Base-by-base conservation (phyloP, 2,797 vertebrate genomes). In the Peromyscus attwateri region DNA sequence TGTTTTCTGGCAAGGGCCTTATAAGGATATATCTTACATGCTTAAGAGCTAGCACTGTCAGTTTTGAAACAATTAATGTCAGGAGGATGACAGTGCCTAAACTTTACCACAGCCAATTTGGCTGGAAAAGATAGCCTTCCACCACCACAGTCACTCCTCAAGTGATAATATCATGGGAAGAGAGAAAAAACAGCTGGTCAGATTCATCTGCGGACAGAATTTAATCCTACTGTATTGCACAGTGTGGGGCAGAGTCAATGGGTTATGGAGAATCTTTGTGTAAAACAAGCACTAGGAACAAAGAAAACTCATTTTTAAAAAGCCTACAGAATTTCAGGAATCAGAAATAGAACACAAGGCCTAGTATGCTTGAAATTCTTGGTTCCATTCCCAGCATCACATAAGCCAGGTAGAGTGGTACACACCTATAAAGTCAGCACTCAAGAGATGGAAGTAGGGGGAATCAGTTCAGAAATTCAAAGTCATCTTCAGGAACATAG, bases 181-280 rank as follows among this genome's bases (percentile, higher is more conserved):
- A 77, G 5, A 84, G 37, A 80, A 43, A 23, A 96, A 90, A 88
- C 70, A 92, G 80, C 91, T 96, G 95, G 77, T 76, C 57, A 87
- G 29, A 77, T 76, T 96, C 73, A 88, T 77, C 70, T 92, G 85
- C 81, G 75, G 52, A 66, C 43, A 94, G 80, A 84, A 95, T 96
- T 76, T 83, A 80, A 90, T 70, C 40, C 31, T 87, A 27, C 84
- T 80, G 80, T 80, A 93, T 55, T 92, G n/a, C 40, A 88, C 57
- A 21, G 10, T 46, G 13, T 82, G 80, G 57, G n/a, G 55, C 60
- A 27, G 21, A 70, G 66, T n/a, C 83, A 93, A 49, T 5, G 7
- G 31, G 10, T 57, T 60, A 66, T 17, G 17, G 10, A 55, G 34
- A 73, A 82, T 71, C 52, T 92, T 52, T 57, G 49, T 25, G 19